Base-by-base conservation (phyloP, 2,113 vertebrate species). In the Nothobranchius furzeri region DNA sequence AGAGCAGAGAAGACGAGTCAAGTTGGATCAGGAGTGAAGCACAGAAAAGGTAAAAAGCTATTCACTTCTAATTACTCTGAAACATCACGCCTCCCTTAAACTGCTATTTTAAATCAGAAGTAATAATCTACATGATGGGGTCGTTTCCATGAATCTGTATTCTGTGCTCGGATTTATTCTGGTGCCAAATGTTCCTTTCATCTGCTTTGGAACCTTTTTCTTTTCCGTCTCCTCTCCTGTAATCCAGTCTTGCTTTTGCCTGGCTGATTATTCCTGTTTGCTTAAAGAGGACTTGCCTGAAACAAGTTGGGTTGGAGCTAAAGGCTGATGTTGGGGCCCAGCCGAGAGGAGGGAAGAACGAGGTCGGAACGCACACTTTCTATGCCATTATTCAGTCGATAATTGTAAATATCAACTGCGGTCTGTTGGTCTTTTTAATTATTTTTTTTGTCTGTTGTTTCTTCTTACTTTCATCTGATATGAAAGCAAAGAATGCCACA, bases 1-100 rank as follows among this genome's bases (percentile, higher is more conserved):
- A 76, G 61, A 70, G 67, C 74, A 61, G 73, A 61, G 68, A 83
- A 69, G 76, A 87, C 17, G 70, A 87, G 75, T 83, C 79, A 82
- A 88, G 76, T 78, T 84, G 83, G 78, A 84, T 68, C 67, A 10
- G 65, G 56, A 76, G 68, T 47, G 43, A 73, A 60, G 70, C 80
- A 84, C 47, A 82, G 79, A 89, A 43, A 60, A 89, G 80, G 85
- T 85, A 86, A 86, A 88, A 86, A 78, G 9, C 17, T n/a, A 13
- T 13, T 56, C 36, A 40, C 8, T 50, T 20, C n/a, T 50, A 1
- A 7, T 7, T n/a, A 10, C 3, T 52, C 7, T 25, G 15, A 2
- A 5, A n/a, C 9, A 2, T 60, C 49, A 12, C 60, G 50, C 47
- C 20, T 7, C 4, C 55, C 24, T 30, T 43, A 10, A 59, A 6